Conservation (phyloP, 2,113 vertebrate genomes). For the Gopherus flavomarginatus region DNA sequence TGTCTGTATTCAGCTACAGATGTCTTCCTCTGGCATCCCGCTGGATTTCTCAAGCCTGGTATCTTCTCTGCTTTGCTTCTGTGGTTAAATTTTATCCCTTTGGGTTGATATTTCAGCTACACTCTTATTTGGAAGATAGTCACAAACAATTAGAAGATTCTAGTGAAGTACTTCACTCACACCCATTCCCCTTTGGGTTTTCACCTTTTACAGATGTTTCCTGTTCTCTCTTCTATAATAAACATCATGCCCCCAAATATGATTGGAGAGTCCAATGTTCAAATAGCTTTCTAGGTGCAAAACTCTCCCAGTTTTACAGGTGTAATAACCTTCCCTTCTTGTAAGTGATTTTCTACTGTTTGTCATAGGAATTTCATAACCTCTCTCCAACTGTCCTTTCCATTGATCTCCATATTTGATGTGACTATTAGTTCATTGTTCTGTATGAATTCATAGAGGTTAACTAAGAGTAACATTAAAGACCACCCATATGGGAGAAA, state of each 20-base stretch:
- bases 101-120: not conserved
- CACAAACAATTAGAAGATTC: slow-evolving; percentile 25
- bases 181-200: not conserved
- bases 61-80: not conserved
- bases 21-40: slow-evolving; percentile 70
- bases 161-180: not conserved
- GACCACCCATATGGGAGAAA: not conserved
- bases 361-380: slow-evolving; percentile 5
- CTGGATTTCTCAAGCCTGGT: slow-evolving; percentile 65
- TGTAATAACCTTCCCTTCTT: not conserved
- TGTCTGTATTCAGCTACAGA: slow-evolving; percentile 71
- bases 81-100: slow-evolving; percentile 4
- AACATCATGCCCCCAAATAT: not conserved
- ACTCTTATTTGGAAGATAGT: slow-evolving; percentile 32
- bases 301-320: not conserved
- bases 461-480: slow-evolving; percentile 18
- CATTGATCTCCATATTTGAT: not conserved
- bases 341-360: not conserved
- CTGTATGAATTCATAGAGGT: not conserved
- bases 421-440: slow-evolving; percentile 28
- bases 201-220: not conserved
- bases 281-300: not conserved
- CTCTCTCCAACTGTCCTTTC: slow-evolving; percentile 28
- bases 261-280: not conserved
- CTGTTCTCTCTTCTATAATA: not conserved